Base-by-base conservation (phyloP, 2,888 invertebrate genomes). In the Microplitis manilae region DNA sequence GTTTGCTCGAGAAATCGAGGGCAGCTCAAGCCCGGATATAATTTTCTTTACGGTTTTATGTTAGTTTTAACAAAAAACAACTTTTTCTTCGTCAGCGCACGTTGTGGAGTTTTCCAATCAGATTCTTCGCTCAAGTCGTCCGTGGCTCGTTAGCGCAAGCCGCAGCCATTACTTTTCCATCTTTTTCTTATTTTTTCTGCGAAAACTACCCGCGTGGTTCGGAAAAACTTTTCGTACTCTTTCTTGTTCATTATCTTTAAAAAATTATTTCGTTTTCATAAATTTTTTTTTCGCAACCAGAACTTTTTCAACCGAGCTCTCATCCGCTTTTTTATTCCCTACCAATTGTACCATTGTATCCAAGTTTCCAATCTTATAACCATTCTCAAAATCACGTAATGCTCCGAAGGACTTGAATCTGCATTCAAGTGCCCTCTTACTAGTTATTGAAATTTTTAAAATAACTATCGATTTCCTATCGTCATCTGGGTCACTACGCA, bases 91-190 rank as follows among this genome's bases (percentile, higher is more conserved):
- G 30, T 30, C 6, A 7, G 41, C 8, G 13, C 8, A 50, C 4
- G 9, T 61, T 9, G 17, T 15, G 39, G 71, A 72, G 71, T 62
- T 62, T 71, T 72, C 60, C 71, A 72, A 72, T 62, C 62, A 72
- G 71, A 72, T 72, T 72, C 40, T 72, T 62, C n/a, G 39, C 71
- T 60, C 30, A 38, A 72, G 60, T 62, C 62, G 39, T 40, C 13
- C 71, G 62, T 62, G 38, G 40, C 71, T 72, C 17, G 71, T 62
- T 72, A 40, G 30, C 13, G 71, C 15, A 40, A 9, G 7, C 50
- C 50, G 50, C 50, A 50, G 50, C 50, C 50, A 50, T 50, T 50
- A 50, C 50, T 50, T 50, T 50, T 50, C 9, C 50, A 13, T 2
- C 9, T 50, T 50, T 50, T 50, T 30, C 4, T 30, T 30, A 30